These are phyloP conservation scores for Tangara arthus DNA, from an alignment of 2,797 vertebrate species.

Conservation along the genomic window DNA sequence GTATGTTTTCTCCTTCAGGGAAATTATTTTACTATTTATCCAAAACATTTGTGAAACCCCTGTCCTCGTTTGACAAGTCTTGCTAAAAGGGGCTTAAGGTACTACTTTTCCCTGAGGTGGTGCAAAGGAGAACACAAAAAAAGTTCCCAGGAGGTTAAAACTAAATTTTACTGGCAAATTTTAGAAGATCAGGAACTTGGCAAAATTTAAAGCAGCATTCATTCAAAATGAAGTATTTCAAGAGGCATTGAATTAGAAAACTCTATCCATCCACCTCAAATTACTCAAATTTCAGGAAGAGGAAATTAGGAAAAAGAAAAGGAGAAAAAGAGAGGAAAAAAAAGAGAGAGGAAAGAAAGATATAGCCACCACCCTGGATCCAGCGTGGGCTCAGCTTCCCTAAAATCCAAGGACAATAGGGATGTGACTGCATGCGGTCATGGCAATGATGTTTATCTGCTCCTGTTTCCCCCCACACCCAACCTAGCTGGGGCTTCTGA, in stretches of 20 bases:
- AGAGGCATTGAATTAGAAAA: background rate
- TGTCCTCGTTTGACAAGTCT: rapidly evolving
- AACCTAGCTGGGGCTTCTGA: background rate
- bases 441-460: background rate
- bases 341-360: background rate
- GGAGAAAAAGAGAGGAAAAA: background rate
- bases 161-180: background rate
- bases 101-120: background rate
- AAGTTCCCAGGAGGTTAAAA: background rate
- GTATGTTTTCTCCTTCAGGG: background rate
- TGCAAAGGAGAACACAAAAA: background rate
- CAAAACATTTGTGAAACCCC: background rate
- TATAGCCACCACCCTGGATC: background rate
- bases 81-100: background rate
- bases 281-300: background rate
- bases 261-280: background rate
- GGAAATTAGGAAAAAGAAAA: background rate
- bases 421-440: rapidly evolving
- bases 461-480: background rate
- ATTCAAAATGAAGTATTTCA: background rate
- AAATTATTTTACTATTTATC: background rate
- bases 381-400: background rate
- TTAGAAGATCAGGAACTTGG: background rate
- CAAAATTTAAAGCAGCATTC: background rate
- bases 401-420: background rate